Base-by-base conservation (phyloP, 1,140 invertebrate genomes). In the Dendroctonus valens region DNA sequence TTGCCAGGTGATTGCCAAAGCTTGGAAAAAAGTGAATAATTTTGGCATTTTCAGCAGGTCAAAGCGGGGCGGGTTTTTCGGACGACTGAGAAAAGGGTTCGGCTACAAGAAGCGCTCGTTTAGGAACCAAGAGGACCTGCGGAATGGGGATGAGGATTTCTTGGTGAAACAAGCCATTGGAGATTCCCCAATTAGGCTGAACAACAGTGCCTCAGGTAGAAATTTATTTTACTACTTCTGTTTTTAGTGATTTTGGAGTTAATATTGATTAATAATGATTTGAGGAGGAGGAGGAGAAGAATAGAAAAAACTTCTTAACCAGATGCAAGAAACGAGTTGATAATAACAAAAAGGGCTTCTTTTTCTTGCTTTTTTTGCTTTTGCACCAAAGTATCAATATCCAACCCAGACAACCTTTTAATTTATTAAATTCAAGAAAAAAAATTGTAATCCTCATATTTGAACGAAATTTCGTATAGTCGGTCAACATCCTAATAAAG, bases 1-100 rank as follows among this genome's bases (percentile, higher is more conserved):
- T 26, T 26, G 1, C 26, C 26, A 26, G 54, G 50, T 3, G 3
- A 3, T 26, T 26, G 1, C 26, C 26, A 26, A 26, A 26, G 3
- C 26, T 26, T 26, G 91, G n/a, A 70, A 87, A 88, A 72, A 82
- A 85, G 9, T 66, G 1, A 46, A 11, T 46, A 9, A 11, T 46
- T 26, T 44, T 58, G 12, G 58, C 11, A 59, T 11, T 7, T 48
- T 59, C 46, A 14, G 14, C 3, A 84, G 85, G 72, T 82, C 84
- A 53, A 85, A 84, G 63, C 50, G 75, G 75, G 73, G 72, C 70
- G 82, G 85, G 53, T 91, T 86, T 73, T 91, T 88, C 76, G 85
- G 84, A 48, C 90, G 84, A 76, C 84, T 86, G 67, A 87, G 87
- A 68, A 79, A 89, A 61, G 87, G 88, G 3, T 84, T 91, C 58